Percentiles rank a stretch among this genome's conserved stretches.
Conservation (phyloP, 2,888 invertebrate species). For the Lasioglossum marginatum region DNA sequence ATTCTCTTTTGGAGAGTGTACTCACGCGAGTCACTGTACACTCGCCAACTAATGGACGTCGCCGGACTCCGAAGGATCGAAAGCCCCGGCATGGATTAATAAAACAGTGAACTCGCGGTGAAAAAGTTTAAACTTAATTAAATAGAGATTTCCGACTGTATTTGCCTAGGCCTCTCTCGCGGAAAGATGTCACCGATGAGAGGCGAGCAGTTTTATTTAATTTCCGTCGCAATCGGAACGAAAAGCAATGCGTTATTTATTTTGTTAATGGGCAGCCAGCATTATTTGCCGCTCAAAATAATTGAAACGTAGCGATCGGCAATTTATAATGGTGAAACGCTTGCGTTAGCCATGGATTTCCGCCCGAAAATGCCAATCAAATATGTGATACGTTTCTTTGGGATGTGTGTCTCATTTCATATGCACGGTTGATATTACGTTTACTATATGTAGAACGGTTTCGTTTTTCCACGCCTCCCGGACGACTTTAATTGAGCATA, state of each 20-base stretch:
- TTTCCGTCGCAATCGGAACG: not conserved
- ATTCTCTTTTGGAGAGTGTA: too few relatives aligned
- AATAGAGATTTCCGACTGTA: not conserved
- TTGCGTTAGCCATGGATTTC: not conserved
- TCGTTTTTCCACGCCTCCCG: not conserved
- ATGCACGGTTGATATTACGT: not conserved
- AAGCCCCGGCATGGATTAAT: not conserved
- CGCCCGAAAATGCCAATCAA: not conserved
- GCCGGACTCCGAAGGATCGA: constrained; percentile 8
- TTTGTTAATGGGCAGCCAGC: not conserved
- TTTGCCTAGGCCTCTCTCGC: not conserved
- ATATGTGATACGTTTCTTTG: not conserved
- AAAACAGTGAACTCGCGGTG: not conserved
- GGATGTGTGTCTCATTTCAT: not conserved
- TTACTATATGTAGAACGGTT: too few relatives aligned
- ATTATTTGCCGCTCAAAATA: not conserved
- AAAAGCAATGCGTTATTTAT: not conserved
- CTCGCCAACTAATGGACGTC: constrained; percentile 22
- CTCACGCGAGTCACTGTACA: not conserved
- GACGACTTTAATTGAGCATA: not conserved
- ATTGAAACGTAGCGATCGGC: not conserved
- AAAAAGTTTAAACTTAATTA: not conserved
- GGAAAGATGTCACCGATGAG: not conserved
- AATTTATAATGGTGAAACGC: not conserved
- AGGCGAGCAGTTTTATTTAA: not conserved